Base-by-base conservation (phyloP, 2,888 invertebrate species). In the Lochmaea crataegi region DNA sequence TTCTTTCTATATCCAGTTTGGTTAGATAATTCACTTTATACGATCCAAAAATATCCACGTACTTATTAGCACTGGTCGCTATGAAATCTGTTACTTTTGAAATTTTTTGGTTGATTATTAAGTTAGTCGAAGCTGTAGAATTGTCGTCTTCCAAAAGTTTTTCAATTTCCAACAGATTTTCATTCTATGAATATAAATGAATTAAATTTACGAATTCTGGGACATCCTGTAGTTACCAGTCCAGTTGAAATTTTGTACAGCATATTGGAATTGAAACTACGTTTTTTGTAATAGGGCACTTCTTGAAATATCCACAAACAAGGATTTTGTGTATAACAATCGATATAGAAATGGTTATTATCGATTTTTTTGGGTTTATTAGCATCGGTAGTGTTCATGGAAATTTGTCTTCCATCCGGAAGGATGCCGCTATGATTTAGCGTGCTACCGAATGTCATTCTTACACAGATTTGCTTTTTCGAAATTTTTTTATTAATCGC, bases 201-300 rank as follows among this genome's bases (percentile, higher is more conserved):
- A 66, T 75, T 48, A 65, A 58, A 45, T 18, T 32, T 7, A 26
- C 0, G 16, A 7, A 12, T n/a, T 48, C 9, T 7, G 9, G 2
- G n/a, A 38, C 5, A 38, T 1, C 32, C 32, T 48, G 9, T 69
- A 51, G 87, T 85, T 84, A 93, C 94, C 87, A 94, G 86, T 81
- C 89, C 88, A 10, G 86, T 85, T 6, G 88, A 87, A 48, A 94
- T 92, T 75, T 89, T 90, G 10, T 87, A 84, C 2, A 94, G 86
- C 82, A 91, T 90, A 84, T 94, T 95, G 65, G 90, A 90, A 80
- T 91, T 91, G 82, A 89, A 91, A 84, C 93, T 89, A 76, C 93
- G 87, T 79, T 90, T 89, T 73, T 92, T 88, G 75, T 92, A 90
- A 84, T 94, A 93, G 4, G 93, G 93, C 81, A 92, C 90, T 69